Percentiles rank a stretch among this genome's conserved stretches.
Conservation (phyloP, 1,140 invertebrate species). For the Ceratina calcarata region DNA sequence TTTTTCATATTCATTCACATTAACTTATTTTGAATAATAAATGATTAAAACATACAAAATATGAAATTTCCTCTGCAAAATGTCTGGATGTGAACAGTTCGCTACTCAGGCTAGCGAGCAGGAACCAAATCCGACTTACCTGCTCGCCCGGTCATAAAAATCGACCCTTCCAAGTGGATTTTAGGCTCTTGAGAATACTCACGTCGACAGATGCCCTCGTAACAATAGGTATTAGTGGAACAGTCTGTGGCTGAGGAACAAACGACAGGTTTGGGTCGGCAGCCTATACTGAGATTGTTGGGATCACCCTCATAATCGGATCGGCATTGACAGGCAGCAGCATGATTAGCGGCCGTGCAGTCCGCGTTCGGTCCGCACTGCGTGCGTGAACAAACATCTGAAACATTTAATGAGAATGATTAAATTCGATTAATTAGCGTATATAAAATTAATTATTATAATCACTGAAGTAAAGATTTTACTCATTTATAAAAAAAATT, state of each 20-base stretch:
- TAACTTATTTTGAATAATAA: too few relatives aligned
- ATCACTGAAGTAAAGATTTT: background rate
- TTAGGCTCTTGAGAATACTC: conserved; percentile 71
- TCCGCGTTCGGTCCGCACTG: conserved; percentile 91
- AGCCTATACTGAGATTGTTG: conserved; percentile 85
- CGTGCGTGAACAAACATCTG: conserved; percentile 88
- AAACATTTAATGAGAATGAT: conserved; percentile 49
- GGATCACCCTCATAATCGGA: conserved; percentile 89
- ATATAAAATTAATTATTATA: background rate
- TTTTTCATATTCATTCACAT: too few relatives aligned
- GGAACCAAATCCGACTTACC: too few relatives aligned
- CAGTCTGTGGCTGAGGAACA: conserved; percentile 88
- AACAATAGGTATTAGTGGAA: conserved; percentile 89
- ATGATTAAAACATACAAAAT: too few relatives aligned
- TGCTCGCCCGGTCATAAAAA: too few relatives aligned
- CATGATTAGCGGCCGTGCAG: conserved; percentile 87
- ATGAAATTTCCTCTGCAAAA: too few relatives aligned
- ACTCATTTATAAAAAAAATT: too few relatives aligned
- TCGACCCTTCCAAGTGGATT: too few relatives aligned
- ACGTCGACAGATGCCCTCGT: conserved; percentile 90
- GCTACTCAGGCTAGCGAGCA: too few relatives aligned
- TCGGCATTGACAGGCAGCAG: conserved; percentile 88
- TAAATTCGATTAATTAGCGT: background rate
- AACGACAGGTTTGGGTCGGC: conserved; percentile 86
- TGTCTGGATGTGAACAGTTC: too few relatives aligned